Evolutionary conservation across 2,113 vertebrate genomes (phyloP).

Genomic region (Catharus minimus): DNA sequence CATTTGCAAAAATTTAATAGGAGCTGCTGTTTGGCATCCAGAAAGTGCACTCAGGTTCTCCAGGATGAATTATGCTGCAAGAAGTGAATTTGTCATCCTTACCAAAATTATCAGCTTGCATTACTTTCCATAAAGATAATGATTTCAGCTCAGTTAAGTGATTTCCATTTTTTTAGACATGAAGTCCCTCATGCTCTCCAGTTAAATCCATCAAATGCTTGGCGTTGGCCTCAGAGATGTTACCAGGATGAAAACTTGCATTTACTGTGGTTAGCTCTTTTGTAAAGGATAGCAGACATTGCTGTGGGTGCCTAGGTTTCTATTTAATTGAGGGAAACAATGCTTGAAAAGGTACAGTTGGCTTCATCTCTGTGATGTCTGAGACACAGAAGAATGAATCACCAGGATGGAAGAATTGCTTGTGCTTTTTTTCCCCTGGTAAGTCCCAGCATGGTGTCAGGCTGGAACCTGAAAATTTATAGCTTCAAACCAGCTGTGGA

Average conservation of each 20-base stretch:
- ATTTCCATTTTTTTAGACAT: neutral
- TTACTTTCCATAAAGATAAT: neutral
- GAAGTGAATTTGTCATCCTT: slow-evolving; percentile 16
- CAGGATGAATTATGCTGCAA: neutral
- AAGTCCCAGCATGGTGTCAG: neutral
- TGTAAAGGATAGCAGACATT: neutral
- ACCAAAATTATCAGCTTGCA: slow-evolving; percentile 22
- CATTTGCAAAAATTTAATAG: slow-evolving; percentile 11
- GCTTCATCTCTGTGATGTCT: slow-evolving; percentile 17
- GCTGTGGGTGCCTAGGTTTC: neutral
- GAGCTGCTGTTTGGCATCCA: slow-evolving; percentile 3
- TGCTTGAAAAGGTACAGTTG: neutral
- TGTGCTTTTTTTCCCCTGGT: neutral
- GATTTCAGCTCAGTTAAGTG: neutral
- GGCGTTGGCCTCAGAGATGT: neutral
- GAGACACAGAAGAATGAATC: slow-evolving; percentile 18
- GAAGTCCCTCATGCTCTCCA: neutral
- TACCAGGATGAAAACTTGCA: neutral
- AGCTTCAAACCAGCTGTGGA: neutral
- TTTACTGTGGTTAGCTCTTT: neutral
- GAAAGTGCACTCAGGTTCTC: neutral
- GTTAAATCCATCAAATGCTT: neutral
- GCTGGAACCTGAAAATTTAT: slow-evolving; percentile 7
- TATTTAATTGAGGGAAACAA: slow-evolving; percentile 35
- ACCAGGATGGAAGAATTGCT: slow-evolving; percentile 1